Evolutionary conservation across 2,113 vertebrate genomes (phyloP), one percentile per base, ranked within the genome.

Genomic region (Sylvicapra grimmia): DNA sequence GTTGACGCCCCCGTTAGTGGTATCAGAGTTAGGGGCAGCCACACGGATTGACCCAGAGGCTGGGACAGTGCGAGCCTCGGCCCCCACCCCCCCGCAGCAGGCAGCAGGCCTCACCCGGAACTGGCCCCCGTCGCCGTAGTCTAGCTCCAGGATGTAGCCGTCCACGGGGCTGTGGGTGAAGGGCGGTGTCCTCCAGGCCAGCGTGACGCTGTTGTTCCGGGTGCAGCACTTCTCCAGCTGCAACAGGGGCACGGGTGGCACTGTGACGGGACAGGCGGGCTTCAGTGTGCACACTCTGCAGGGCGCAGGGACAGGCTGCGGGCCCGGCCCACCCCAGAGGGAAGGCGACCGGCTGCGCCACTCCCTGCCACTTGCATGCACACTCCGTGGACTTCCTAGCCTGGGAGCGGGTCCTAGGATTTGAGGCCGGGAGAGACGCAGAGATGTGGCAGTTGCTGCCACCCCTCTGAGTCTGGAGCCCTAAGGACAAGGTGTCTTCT

Each of bases 141-240:
- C 99, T 94, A 99, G 99, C 98, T 99, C 99, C 98, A 99, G 99
- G 97, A 99, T 99, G 98, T 99, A 99, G 92, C 99, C 99, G 18
- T 99, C 99, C 6, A 99, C 99, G 0, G 99, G 99, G 96, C 98
- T 99, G 90, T 98, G 98, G 51, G 98, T 98, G 94, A 99, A 99
- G 49, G 98, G 98, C 0, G 99, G 98, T 47, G 99, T 99, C 98
- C 99, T 99, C 99, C 99, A 99, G 97, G 99, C 99, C 98, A 99
- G 98, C 0, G 99, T 99, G 98, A 99, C 99, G 0, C 99, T 99
- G 99, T 99, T 99, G 98, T 99, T 99, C 40, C 99, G 98, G 82
- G 99, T 99, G 97, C 99, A 99, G 97, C 99, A 99, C 97, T 99
- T 99, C 98, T 99, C 99, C 98, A 99, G 98, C 99, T 99, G 99